Base-by-base conservation (phyloP, 2,113 vertebrate genomes). In the Ceyx cyanopectus region DNA sequence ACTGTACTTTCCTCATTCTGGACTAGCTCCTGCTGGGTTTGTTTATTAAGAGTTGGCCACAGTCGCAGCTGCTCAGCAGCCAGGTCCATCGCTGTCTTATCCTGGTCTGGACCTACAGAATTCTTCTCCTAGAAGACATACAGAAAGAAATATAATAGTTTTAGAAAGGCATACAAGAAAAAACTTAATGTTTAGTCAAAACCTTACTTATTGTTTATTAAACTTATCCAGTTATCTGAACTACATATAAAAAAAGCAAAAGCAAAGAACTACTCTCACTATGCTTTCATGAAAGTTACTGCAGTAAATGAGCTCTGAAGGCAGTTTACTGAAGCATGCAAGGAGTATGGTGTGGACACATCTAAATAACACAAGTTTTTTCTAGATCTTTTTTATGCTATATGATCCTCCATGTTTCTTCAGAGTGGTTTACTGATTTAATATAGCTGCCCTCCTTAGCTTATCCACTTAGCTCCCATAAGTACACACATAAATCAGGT, bases 1-100 rank as follows among this genome's bases (percentile, higher is more conserved):
- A 99, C 99, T 0, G 99, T 99, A 94, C 99, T 99, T 94, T 99
- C 99, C 94, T 99, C 99, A 23, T 98, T 99, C 89, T 99, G 99
- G 56, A 99, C 98, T 67, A 99, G 97, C 96, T 99, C 99, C 78
- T 98, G 98, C 92, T 99, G 99, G 10, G 90, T 98, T 95, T 99
- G 98, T 89, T 99, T 99, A 95, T 97, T 98, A 50, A 99, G 98
- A 43, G 95, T 92, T 37, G 99, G 99, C 99, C 99, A 99, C 2
- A 97, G 83, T 12, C 98, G 98, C 85, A 99, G 95, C 96, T 99
- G 99, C 88, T 99, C 98, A 1, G 99, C 99, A 9, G 99, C 99
- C 80, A 99, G 96, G 92, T 98, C 99, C 99, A 99, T 99, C 26
- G 98, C 99, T 10, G 99, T 99, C 83, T 98, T 98, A 77, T 98